phyloP scores from a whole-genome alignment of 2,888 invertebrate species.

The Drosophila nr. fundita region DNA sequence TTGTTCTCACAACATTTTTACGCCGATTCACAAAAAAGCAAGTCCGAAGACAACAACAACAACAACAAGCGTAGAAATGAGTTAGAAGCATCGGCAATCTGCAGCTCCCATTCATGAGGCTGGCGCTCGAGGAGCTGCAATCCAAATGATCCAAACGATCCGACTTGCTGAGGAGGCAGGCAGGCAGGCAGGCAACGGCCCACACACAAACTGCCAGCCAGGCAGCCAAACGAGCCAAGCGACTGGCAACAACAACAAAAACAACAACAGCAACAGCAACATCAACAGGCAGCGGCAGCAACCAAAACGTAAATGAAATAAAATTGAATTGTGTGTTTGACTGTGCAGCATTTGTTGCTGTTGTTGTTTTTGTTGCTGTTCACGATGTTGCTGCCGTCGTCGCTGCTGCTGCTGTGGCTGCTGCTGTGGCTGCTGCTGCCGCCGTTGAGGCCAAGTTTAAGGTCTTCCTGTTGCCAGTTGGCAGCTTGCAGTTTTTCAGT shows the following conservation, averaged over 20 bases:
- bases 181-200: constrained; percentile 50
- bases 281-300: constrained; percentile 34
- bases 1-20: constrained; percentile 81
- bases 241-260: constrained; percentile 44
- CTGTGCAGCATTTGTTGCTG: constrained; percentile 64
- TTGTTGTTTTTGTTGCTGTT: constrained; percentile 53
- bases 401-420: constrained; percentile 36
- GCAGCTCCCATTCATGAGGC: constrained; percentile 75
- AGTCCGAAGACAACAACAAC: constrained; percentile 32
- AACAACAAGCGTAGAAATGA: constrained; percentile 59
- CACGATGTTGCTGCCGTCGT: constrained; percentile 65
- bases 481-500: constrained; percentile 55
- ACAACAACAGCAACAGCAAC: constrained; percentile 17
- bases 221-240: constrained; percentile 62
- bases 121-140: constrained; percentile 74
- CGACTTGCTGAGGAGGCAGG: constrained; percentile 28
- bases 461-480: constrained; percentile 79
- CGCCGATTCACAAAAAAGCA: constrained; percentile 75
- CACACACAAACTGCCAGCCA: constrained; percentile 70
- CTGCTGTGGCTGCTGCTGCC: constrained; percentile 44
- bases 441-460: constrained; percentile 79
- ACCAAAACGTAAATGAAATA: constrained; percentile 74
- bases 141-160: constrained; percentile 59
- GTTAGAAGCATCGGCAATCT: constrained; percentile 70
- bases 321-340: constrained; percentile 77